phyloP scores from a whole-genome alignment of 2,113 vertebrate species.

The Eonycteris spelaea region DNA sequence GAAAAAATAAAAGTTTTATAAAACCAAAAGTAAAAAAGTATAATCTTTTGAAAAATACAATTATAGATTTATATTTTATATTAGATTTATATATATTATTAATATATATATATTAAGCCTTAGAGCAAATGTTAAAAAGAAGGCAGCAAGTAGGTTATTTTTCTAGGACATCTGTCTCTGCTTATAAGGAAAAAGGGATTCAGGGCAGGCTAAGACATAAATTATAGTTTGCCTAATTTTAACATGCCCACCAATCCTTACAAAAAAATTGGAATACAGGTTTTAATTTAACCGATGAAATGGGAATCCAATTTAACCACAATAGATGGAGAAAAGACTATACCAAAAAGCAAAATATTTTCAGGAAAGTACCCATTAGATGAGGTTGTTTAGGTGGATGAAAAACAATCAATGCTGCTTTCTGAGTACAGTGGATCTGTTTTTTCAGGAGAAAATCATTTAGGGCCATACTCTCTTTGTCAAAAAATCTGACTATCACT shows the following conservation, averaged over 20 bases:
- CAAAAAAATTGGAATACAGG: neutral
- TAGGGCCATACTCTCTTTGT: neutral
- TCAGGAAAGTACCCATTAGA: neutral
- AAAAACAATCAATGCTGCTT: neutral
- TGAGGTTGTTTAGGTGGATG: neutral
- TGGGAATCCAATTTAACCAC: neutral
- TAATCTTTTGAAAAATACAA: neutral
- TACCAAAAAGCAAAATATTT: neutral
- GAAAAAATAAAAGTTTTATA: slow-evolving; percentile 12
- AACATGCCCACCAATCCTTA: neutral
- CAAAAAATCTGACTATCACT: neutral
- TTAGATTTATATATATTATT: neutral
- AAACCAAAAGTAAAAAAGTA: neutral
- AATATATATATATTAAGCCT: neutral
- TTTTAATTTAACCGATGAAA: slow-evolving; percentile 1
- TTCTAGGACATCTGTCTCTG: neutral
- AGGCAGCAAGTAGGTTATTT: neutral
- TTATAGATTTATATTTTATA: neutral
- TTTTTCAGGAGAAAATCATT: neutral
- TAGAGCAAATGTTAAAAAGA: slow-evolving; percentile 48
- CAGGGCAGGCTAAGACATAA: neutral
- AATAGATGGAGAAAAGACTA: neutral
- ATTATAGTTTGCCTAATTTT: neutral
- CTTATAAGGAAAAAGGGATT: neutral
- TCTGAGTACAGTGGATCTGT: neutral